Conservation (phyloP, 2,113 vertebrate genomes). For the Gopherus flavomarginatus region DNA sequence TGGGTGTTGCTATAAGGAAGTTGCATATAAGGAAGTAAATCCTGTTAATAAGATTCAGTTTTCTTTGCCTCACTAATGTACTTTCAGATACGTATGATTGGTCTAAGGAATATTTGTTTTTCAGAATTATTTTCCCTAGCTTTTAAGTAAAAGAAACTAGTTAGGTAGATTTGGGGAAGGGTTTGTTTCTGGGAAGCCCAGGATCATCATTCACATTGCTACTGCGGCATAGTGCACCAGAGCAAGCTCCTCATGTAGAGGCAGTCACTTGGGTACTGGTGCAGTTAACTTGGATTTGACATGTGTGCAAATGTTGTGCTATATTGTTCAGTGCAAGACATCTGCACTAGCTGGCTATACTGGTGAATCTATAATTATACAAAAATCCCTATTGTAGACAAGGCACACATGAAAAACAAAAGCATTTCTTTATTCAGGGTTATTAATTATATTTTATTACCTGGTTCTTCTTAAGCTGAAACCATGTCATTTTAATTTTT, state of each 20-base stretch:
- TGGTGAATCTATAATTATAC: rapidly evolving
- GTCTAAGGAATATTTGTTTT: slow-evolving; percentile 29
- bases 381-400: rapidly evolving
- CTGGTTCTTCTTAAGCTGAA: background rate
- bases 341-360: background rate
- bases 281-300: background rate
- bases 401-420: rapidly evolving
- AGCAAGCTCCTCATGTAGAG: background rate
- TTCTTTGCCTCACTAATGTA: slow-evolving; percentile 56
- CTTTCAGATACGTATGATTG: slow-evolving; percentile 56
- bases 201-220: background rate
- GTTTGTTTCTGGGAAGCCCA: background rate
- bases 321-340: background rate
- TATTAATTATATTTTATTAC: background rate
- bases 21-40: slow-evolving; percentile 70
- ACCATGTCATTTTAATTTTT: background rate
- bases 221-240: background rate
- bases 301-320: background rate
- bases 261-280: background rate
- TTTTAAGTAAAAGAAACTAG: slow-evolving; percentile 19
- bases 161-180: background rate
- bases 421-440: background rate
- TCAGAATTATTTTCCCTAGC: slow-evolving; percentile 1
- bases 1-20: slow-evolving; percentile 42
- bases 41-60: slow-evolving; percentile 66